These are phyloP conservation scores for Mormyrus lacerda DNA, from an alignment of 2,113 vertebrate species.

Conservation along the genomic window DNA sequence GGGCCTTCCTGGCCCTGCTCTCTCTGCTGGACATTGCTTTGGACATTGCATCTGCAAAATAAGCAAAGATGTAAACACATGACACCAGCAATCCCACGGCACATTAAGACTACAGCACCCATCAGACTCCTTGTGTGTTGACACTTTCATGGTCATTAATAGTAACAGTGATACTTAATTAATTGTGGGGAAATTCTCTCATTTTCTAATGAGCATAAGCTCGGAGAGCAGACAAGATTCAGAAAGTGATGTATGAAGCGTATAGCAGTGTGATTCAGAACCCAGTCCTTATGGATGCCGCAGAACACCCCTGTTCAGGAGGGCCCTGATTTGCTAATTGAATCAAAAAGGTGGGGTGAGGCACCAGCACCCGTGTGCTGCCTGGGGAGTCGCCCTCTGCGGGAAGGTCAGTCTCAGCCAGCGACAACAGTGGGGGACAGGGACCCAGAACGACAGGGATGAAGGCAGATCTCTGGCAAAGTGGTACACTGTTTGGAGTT, in stretches of 20 bases:
- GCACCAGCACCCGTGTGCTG: not conserved
- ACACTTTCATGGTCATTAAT: too few species aligned
- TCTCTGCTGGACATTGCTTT: too few species aligned
- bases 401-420: not conserved
- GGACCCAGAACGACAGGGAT: not conserved
- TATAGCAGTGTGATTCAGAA: not conserved
- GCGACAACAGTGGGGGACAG: not conserved
- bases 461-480: not conserved
- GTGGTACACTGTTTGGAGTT: not conserved
- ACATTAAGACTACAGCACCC: not conserved
- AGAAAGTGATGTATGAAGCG: not conserved
- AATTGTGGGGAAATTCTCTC: too few species aligned
- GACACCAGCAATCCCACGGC: not conserved
- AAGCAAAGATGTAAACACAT: too few species aligned
- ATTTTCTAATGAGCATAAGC: not conserved
- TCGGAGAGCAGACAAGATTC: not conserved
- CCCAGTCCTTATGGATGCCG: not conserved
- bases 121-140: not conserved
- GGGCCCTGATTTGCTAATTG: not conserved
- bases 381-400: not conserved
- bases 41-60: too few species aligned
- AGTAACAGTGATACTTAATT: too few species aligned
- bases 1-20: not conserved
- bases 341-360: not conserved
- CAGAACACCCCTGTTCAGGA: not conserved